A percentile compares a stretch with the other conserved stretches of the same genome.
Evolutionary conservation across 2,797 vertebrate genomes (phyloP).

Genomic region (Onychomys arenicola): DNA sequence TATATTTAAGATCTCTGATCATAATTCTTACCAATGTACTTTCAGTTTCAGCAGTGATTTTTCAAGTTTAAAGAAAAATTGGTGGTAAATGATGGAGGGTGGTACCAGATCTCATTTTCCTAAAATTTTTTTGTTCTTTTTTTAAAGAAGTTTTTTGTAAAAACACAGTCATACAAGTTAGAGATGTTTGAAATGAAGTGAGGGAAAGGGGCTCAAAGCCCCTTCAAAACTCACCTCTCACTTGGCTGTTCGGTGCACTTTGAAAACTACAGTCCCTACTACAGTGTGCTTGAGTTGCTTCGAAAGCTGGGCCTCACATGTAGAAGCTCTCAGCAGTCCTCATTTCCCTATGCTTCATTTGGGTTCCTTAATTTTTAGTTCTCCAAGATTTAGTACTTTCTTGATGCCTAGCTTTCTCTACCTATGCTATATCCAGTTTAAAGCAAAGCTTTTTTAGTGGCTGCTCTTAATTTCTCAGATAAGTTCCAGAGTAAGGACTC

Average conservation of each 20-base stretch:
- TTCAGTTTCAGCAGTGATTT: background rate
- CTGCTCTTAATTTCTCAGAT: background rate
- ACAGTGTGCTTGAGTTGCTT: background rate
- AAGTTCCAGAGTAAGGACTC: background rate
- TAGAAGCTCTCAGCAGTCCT: background rate
- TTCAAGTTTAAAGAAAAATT: background rate
- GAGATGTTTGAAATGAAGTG: background rate
- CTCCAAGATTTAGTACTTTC: background rate
- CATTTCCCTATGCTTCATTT: constrained; percentile 35
- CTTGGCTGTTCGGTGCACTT: background rate
- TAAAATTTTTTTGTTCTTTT: background rate
- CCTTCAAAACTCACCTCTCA: background rate
- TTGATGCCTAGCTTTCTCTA: constrained; percentile 33
- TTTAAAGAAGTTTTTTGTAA: background rate
- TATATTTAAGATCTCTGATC: constrained; percentile 31
- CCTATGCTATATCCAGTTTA: background rate
- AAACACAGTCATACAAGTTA: background rate
- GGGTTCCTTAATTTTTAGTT: constrained; percentile 52
- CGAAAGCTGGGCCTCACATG: background rate
- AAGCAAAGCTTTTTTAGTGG: background rate
- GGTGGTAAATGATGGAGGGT: background rate
- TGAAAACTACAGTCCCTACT: background rate
- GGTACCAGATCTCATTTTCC: background rate
- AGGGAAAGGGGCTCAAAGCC: background rate
- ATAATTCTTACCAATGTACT: background rate